A percentile compares a stretch with the other conserved stretches of the same genome.
Evolutionary conservation across 2,888 invertebrate species (phyloP).

Genomic region (Ariolimax columbianus): DNA sequence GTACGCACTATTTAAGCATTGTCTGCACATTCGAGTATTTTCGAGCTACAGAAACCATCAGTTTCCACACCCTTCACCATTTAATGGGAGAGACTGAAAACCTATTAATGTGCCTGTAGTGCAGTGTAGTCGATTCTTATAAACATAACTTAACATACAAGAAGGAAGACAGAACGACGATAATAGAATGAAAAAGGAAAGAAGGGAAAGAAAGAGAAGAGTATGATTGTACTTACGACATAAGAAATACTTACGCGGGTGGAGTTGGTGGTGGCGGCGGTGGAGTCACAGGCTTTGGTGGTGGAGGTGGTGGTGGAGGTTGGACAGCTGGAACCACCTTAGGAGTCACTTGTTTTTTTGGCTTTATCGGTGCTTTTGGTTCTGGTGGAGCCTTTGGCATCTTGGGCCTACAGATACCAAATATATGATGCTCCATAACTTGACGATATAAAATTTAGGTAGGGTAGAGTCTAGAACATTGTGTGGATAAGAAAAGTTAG

Average conservation of each 20-base stretch:
- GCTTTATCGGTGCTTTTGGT: constrained; percentile 10
- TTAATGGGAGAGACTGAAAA: too few relatives aligned
- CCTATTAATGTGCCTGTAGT: too few relatives aligned
- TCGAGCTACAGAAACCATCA: too few relatives aligned
- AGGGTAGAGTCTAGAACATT: too few relatives aligned
- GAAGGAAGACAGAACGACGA: not conserved
- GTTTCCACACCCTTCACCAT: too few relatives aligned
- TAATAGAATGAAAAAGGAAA: not conserved
- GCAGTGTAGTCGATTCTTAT: too few relatives aligned
- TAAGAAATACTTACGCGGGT: constrained; percentile 13
- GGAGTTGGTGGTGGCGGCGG: constrained; percentile 30
- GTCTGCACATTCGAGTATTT: too few relatives aligned
- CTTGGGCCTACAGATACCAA: not conserved
- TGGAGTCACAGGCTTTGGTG: constrained; percentile 1
- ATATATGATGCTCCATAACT: too few relatives aligned
- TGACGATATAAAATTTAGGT: too few relatives aligned
- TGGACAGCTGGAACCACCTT: not conserved
- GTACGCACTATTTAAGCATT: too few relatives aligned
- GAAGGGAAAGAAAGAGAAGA: not conserved
- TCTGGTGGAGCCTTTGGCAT: not conserved
- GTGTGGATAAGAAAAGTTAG: too few relatives aligned
- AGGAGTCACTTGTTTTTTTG: not conserved
- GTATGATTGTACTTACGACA: not conserved
- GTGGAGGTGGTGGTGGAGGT: constrained; percentile 14
- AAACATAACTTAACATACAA: not conserved